phyloP scores from a whole-genome alignment of 2,797 vertebrate genomes.

The Poeciliopsis turneri region DNA sequence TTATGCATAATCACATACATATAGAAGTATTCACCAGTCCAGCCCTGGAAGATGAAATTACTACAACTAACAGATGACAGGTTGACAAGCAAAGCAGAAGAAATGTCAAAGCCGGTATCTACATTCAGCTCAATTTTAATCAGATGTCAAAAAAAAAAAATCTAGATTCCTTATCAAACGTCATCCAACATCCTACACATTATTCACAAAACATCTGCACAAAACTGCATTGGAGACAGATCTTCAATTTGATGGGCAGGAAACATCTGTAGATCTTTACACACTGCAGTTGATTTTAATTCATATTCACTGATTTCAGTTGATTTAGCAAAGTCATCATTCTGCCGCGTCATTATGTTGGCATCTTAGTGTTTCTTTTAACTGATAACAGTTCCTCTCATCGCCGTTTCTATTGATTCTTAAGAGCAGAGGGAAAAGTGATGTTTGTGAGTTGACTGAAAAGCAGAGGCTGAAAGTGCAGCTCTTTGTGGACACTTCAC shows the following conservation, averaged over 20 bases:
- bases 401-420: background rate
- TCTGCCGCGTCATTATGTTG: background rate
- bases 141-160: slow-evolving; percentile 61
- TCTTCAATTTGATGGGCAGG: slow-evolving; percentile 31
- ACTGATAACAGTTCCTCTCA: background rate
- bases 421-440: background rate
- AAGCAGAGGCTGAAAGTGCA: background rate
- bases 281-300: slow-evolving; percentile 31
- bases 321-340: slow-evolving; percentile 2
- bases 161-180: slow-evolving; percentile 23
- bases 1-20: background rate
- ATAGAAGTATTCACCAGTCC: background rate
- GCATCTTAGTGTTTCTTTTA: background rate
- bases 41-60: slow-evolving; percentile 31
- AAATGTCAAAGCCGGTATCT: slow-evolving; percentile 55
- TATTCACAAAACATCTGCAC: slow-evolving; percentile 53
- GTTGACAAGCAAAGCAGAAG: slow-evolving; percentile 32
- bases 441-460: background rate
- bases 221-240: slow-evolving; percentile 32
- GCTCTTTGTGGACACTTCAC: background rate
- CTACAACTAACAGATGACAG: slow-evolving; percentile 28
- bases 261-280: slow-evolving; percentile 30
- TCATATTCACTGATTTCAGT: slow-evolving; percentile 34
- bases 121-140: slow-evolving; percentile 62
- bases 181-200: slow-evolving; percentile 39